Base-by-base conservation (phyloP, 2,113 vertebrate species). In the Lophius piscatorius region DNA sequence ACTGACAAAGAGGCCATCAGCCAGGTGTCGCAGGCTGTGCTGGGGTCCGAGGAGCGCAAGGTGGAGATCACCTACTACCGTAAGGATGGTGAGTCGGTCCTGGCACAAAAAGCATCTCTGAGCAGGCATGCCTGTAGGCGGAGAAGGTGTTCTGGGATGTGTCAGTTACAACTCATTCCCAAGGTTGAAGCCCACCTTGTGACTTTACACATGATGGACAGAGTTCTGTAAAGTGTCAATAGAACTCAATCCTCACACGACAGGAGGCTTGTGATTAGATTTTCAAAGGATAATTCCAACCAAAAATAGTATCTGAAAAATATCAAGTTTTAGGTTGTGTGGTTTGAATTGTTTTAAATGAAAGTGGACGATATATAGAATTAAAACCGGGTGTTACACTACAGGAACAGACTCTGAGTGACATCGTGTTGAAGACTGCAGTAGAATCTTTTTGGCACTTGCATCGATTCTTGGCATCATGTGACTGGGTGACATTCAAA, bases 31-130 rank as follows among this genome's bases (percentile, higher is more conserved):
- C 95, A 97, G 83, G 95, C 97, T 0, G 80, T 99, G 74, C 80
- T 95, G 52, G 96, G 97, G 28, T 97, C 97, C 5, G 97, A 99
- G 64, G 97, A 99, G 85, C 92, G 94, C 70, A 99, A 96, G 88
- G 94, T 99, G 88, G 95, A 95, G 80, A 95, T 99, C 85, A 97
- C 94, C 67, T 99, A 98, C 87, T 94, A 98, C 85, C 94, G 95
- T 62, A 99, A 99, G 90, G 93, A 99, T 76, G 97, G 97, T 99
- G 92, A 98, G 88, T 90, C 63, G 65, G 48, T 35, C 46, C 35
- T 58, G 29, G 26, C 23, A 34, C 44, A 16, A 18, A n/a, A 2
- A 29, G 17, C 33, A 31, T 8, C 20, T 36, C 46, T 70, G 36
- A 38, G 49, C 63, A 45, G 20, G 28, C 28, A 20, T 34, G 17